phyloP scores from a whole-genome alignment of 2,113 vertebrate species.

The Rhea americana region DNA sequence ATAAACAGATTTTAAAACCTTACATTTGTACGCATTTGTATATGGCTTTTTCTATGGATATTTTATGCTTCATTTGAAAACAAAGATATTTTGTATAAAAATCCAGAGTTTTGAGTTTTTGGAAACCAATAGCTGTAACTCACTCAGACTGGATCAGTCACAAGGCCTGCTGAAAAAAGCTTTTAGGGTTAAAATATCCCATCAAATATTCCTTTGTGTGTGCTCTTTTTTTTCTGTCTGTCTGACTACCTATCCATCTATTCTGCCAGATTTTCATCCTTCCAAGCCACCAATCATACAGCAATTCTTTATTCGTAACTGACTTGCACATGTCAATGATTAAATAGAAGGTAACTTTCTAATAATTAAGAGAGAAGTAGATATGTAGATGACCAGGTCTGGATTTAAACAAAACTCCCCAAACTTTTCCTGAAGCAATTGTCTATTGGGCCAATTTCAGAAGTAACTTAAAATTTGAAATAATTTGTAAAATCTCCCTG shows the following conservation, averaged over 20 bases:
- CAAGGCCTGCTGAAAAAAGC: background rate
- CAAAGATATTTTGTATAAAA: background rate
- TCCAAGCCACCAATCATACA: background rate
- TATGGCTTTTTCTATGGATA: background rate
- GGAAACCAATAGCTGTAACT: background rate
- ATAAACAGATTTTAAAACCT: fast-evolving
- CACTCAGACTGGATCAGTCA: background rate
- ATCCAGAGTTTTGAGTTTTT: background rate
- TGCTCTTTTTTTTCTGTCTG: background rate
- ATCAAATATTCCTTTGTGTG: background rate
- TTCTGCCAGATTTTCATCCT: background rate
- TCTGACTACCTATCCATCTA: background rate
- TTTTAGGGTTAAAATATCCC: background rate
- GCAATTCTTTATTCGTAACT: background rate
- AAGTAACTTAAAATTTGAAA: background rate
- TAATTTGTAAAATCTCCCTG: background rate
- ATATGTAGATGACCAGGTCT: background rate
- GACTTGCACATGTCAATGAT: background rate
- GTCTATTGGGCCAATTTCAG: background rate
- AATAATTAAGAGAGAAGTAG: background rate
- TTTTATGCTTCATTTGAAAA: background rate
- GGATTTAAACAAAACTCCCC: background rate
- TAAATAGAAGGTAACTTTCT: background rate
- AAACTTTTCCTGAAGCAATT: background rate
- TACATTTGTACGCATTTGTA: background rate